Base-by-base conservation (phyloP, 2,888 invertebrate genomes). In the Epicampocera succincta region DNA sequence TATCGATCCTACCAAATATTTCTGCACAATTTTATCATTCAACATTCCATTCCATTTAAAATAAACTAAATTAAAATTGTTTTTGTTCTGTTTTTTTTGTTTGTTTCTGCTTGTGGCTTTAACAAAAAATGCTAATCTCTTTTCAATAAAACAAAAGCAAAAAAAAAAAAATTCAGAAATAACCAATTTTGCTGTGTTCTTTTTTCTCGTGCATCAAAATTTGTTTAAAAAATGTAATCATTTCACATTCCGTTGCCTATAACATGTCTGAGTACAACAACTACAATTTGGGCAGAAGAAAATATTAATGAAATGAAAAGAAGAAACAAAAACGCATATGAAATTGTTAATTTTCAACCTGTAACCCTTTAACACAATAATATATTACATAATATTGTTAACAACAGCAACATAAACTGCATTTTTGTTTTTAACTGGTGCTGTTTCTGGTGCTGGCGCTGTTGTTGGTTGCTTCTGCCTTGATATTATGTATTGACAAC, bases 361-460 rank as follows among this genome's bases (percentile, higher is more conserved):
- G 80, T 80, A 80, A 75, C 75, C 80, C 80, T 80, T 80, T 66
- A 78, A 58, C 65, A 58, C 78, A 78, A 78, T 72, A 76, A 72
- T 58, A 72, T 72, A 78, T 78, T 78, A 65, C 72, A 78, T 78
- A 78, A 78, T 71, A 71, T 77, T 71, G 65, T 65, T 63, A 71
- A 71, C 71, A 71, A 65, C 78, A 58, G 78, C 71, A 78, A 72
- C 71, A 71, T 72, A 71, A 72, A 78, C 78, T 69, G 58, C 75
- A 75, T 66, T 66, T 75, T 75, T 75, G 66, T 75, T 60, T 50
- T 66, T 42, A 75, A 75, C 75, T 75, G 58, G 58, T 61, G 69
- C 68, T 76, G 68, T 48, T 75, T n/a, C n/a, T n/a, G n/a, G n/a
- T n/a, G n/a, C n/a, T n/a, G n/a, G n/a, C 21, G 21, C 21, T 58